Evolutionary conservation across 53 echinoderm and acorn worm genomes (phyloP).

Genomic region (Paelopatides confundens): DNA sequence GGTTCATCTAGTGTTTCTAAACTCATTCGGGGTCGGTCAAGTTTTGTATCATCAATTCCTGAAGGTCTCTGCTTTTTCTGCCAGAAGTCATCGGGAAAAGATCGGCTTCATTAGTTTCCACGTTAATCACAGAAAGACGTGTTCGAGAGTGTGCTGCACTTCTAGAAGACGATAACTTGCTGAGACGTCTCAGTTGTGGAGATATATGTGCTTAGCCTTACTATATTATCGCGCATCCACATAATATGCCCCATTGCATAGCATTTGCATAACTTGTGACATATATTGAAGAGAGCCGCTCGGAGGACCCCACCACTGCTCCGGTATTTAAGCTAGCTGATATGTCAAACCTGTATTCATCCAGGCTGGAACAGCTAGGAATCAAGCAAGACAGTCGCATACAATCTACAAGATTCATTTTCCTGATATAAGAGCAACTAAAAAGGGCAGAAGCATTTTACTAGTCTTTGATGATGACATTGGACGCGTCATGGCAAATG

Average conservation of each 20-base stretch:
- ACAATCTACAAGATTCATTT: constrained; percentile 42
- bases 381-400: background rate
- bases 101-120: constrained; percentile 29
- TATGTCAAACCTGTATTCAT: constrained; percentile 36
- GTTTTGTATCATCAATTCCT: too few species aligned
- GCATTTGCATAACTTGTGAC: constrained; percentile 56
- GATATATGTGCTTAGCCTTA: constrained; percentile 30
- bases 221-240: background rate
- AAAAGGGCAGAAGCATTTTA: constrained; percentile 9
- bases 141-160: constrained; percentile 45
- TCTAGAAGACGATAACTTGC: constrained; percentile 30
- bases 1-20: background rate
- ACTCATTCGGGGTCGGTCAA: background rate
- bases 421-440: constrained; percentile 49
- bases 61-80: constrained; percentile 54
- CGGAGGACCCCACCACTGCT: constrained; percentile 5
- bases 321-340: constrained; percentile 61
- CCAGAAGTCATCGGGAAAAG: constrained; percentile 13
- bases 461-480: constrained; percentile 58
- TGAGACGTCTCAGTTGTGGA: constrained; percentile 17
- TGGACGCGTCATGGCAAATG: constrained; percentile 8
- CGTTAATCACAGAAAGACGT: constrained; percentile 2
- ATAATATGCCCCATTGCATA: constrained; percentile 14
- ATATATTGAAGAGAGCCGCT: constrained; percentile 38
- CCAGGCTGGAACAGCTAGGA: constrained; percentile 49